Base-by-base conservation (phyloP, 2,888 invertebrate genomes). In the Drosophila nr. perissopoda region DNA sequence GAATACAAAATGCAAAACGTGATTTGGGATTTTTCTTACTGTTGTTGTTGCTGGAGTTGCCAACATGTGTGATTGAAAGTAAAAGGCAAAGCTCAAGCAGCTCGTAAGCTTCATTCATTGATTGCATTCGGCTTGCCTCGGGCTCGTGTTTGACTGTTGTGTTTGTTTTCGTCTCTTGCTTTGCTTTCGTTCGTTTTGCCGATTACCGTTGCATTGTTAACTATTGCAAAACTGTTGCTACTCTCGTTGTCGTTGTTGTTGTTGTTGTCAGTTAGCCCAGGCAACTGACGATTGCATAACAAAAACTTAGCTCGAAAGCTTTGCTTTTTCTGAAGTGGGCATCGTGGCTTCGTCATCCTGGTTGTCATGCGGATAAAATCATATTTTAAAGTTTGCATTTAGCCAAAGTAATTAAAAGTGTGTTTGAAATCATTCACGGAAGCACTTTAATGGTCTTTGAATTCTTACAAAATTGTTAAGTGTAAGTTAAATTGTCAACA, bases 51-150 rank as follows among this genome's bases (percentile, higher is more conserved):
- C 10, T 78, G 59, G 29, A 60, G 70, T 69, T 66, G 73, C 71
- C 70, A 84, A 72, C 81, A 74, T 76, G 83, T 90, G 79, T 82
- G 91, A 91, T 89, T 88, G 91, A 91, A 91, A 91, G 91, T 91
- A 89, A 91, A 91, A 91, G 88, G 82, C 79, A 87, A 85, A 87
- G 84, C 87, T 87, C 78, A 78, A 76, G 71, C 84, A 71, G 74
- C 60, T 52, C 72, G 59, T 83, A 88, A 85, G 89, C 88, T 88
- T 86, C 87, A 89, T 85, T 85, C 87, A 88, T 46, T 83, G 77
- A 83, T 83, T 83, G 87, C 79, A 76, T 70, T 77, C 74, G 74
- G 66, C 56, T 59, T 31, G 67, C 51, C 61, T 71, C 76, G 62
- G 62, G 72, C 40, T 48, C 25, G 33, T 31, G 27, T 46, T n/a